These are phyloP conservation scores for Beroe ovata DNA, from an alignment of 37 sponge, comb jelly and placozoan genomes.

Conservation along the genomic window DNA sequence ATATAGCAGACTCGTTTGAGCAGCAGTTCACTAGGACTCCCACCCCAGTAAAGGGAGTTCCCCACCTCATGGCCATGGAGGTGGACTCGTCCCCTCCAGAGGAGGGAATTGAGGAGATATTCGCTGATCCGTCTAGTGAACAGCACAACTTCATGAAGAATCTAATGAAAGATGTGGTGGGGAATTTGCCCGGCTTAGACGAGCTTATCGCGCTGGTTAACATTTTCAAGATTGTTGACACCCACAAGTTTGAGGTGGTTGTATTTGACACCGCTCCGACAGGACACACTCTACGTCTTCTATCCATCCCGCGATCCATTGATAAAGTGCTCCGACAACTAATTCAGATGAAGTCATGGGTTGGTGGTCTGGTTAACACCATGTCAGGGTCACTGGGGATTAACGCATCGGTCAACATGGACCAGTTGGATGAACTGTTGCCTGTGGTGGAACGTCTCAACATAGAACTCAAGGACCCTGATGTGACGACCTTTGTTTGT, in stretches of 20 bases:
- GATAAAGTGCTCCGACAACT: conserved; percentile 79
- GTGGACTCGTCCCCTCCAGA: conserved; percentile 63
- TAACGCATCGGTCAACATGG: conserved; percentile 39
- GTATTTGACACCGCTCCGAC: conserved; percentile 99
- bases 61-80: conserved; percentile 95
- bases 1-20: conserved; percentile 94
- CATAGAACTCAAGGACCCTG: conserved; percentile 84
- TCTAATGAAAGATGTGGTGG: conserved; percentile 84
- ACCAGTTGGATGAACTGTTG: conserved; percentile 73
- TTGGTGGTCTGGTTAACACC: conserved; percentile 34
- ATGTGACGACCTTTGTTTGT: conserved; percentile 92
- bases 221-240: conserved; percentile 79
- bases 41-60: conserved; percentile 74
- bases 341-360: conserved; percentile 72
- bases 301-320: conserved; percentile 89
- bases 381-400: conserved; percentile 58
- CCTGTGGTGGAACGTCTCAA: conserved; percentile 85
- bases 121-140: conserved; percentile 7
- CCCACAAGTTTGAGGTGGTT: conserved; percentile 93
- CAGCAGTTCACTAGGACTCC: conserved; percentile 92
- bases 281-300: conserved; percentile 95
- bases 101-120: conserved; percentile 57
- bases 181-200: conserved; percentile 92
- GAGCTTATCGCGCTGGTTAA: conserved; percentile 94
- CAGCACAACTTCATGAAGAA: conserved; percentile 60